Evolutionary conservation across 2,888 invertebrate species (phyloP), one percentile per base, ranked within the genome.

Genomic region (Heliconius charithonia): DNA sequence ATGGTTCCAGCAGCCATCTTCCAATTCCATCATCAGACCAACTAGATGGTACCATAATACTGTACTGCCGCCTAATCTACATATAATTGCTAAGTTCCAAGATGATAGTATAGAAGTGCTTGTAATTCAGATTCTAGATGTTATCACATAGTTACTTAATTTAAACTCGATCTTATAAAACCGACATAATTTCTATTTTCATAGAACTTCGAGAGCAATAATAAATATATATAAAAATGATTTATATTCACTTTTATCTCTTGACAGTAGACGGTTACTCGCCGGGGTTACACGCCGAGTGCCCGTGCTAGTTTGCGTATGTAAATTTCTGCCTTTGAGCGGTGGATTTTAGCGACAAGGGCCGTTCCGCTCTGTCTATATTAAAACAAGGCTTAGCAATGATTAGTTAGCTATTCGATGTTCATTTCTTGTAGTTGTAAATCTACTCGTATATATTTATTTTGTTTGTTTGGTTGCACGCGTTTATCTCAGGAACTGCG

Each of bases 271-370:
- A 41, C 25, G 13, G 1, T 41, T 41, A 56, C 71, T 29, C 10
- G 19, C 29, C n/a, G 56, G 37, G 59, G 72, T 56, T 29, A 69
- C 32, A 72, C 29, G 32, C 59, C n/a, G 16, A 56, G 32, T 1
- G 2, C 19, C 32, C 32, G 29, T 22, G 32, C 25, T 59, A 72
- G 72, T 59, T 72, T 72, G 59, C 37, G 59, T 72, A 72, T 72
- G 72, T 22, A 59, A 72, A 72, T 72, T 59, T 72, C 9, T 37
- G n/a, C 59, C 59, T 72, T 72, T 72, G 59, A 72, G 72, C 59
- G 59, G 16, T 59, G 59, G 32, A 32, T 37, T 72, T 25, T 13
- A 25, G 59, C 32, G 59, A 72, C 59, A 25, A 37, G 37, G 72
- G 41, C n/a, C 41, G 25, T 25, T 45, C 25, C 4, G n/a, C n/a